Evolutionary conservation across 1,140 invertebrate genomes (phyloP).

Genomic region (Bombus consobrinus): DNA sequence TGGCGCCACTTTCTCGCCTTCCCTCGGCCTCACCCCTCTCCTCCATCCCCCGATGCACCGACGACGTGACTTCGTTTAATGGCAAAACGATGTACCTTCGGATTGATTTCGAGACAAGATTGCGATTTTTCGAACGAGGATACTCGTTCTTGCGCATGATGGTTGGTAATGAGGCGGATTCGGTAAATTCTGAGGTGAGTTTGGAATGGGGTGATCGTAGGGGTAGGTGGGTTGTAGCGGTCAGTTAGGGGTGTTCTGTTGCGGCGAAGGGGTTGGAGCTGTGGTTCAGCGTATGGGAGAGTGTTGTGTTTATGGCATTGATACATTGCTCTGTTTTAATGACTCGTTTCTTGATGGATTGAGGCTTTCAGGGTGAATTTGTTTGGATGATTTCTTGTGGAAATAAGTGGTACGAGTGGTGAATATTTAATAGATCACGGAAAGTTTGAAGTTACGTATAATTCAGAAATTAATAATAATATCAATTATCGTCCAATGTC

Average conservation of each 20-base stretch:
- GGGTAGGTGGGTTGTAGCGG: neutral
- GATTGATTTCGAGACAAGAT: neutral
- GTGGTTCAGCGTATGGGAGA: neutral
- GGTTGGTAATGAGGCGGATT: neutral
- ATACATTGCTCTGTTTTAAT: constrained; percentile 25
- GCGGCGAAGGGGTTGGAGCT: neutral
- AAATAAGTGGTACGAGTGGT: neutral
- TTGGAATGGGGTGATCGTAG: neutral
- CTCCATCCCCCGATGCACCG: neutral
- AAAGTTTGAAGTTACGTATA: neutral
- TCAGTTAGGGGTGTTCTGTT: neutral
- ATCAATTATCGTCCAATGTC: too few relatives aligned
- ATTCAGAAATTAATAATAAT: neutral
- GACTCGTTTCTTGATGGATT: neutral
- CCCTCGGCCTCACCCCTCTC: neutral
- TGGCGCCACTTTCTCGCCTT: constrained; percentile 14
- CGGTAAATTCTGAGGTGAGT: neutral
- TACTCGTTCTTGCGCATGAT: too few relatives aligned
- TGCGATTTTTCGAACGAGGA: neutral
- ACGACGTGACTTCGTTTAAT: constrained; percentile 52
- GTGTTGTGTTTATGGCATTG: constrained; percentile 15
- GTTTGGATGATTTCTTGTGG: neutral
- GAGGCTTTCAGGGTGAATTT: neutral
- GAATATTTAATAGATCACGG: neutral
- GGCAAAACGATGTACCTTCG: constrained; percentile 61